A percentile compares a stretch with the other conserved stretches of the same genome.
These are phyloP conservation scores for Picus viridis DNA, from an alignment of 2,797 vertebrate genomes.

Conservation along the genomic window DNA sequence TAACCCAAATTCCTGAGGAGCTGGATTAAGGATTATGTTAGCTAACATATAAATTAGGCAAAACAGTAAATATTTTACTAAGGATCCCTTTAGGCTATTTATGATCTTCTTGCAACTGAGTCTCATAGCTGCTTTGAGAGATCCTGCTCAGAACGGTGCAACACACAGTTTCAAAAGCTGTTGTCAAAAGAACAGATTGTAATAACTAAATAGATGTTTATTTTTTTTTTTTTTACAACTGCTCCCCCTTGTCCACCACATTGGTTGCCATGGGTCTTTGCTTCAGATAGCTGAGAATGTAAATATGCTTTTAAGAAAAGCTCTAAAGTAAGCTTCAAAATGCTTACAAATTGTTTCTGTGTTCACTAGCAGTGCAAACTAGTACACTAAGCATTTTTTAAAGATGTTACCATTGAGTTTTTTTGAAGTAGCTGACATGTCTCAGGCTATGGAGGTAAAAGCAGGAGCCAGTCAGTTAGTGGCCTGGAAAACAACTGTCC, in stretches of 20 bases:
- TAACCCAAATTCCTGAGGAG: background rate
- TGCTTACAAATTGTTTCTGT: background rate
- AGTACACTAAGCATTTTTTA: background rate
- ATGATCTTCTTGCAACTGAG: background rate
- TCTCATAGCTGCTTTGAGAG: background rate
- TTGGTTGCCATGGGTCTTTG: background rate
- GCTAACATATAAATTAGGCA: background rate
- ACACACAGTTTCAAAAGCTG: background rate
- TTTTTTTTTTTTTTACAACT: no score
- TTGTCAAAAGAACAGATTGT: background rate
- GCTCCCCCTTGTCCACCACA: rapidly evolving
- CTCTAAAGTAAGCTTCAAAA: background rate
- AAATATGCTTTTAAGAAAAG: background rate
- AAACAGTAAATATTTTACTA: background rate
- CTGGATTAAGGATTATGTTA: background rate
- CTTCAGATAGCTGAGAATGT: background rate
- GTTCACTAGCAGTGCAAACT: background rate
- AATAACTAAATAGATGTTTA: no score
- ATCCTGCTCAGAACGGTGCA: rapidly evolving
- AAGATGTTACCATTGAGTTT: background rate
- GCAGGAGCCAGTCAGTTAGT: background rate
- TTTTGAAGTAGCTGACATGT: background rate
- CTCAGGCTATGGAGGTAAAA: background rate
- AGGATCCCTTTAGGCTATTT: background rate
- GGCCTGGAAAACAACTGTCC: background rate